These are phyloP conservation scores for Sesamia nonagrioides DNA, from an alignment of 1,140 invertebrate genomes.

Conservation along the genomic window DNA sequence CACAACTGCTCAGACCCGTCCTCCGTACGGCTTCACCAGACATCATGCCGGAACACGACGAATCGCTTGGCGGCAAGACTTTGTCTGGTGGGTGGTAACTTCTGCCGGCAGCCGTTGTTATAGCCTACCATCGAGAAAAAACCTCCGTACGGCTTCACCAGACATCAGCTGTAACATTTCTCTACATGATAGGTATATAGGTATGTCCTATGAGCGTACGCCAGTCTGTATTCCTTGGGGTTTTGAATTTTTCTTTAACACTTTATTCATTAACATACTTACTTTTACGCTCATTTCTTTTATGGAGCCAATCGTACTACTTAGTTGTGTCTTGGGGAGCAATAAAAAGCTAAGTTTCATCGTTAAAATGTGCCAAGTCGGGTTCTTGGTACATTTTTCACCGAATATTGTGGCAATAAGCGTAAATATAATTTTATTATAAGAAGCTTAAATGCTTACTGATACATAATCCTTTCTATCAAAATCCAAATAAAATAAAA, in stretches of 20 bases:
- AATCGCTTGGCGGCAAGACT: no score
- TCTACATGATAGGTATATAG: no score
- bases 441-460: not conserved
- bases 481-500: not conserved
- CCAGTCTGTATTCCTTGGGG: not conserved
- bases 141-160: no score
- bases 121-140: no score
- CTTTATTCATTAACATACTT: constrained; percentile 2
- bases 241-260: not conserved
- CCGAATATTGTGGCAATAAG: not conserved
- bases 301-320: not conserved
- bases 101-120: no score
- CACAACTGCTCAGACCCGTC: no score
- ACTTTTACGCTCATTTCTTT: not conserved
- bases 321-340: constrained; percentile 20
- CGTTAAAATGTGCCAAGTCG: not conserved
- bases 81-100: no score
- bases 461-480: not conserved
- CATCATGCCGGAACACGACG: no score
- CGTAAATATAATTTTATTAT: not conserved
- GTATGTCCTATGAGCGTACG: not conserved
- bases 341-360: constrained; percentile 23
- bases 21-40: no score
- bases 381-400: not conserved
- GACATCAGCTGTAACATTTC: no score